Percentiles rank a stretch among this genome's conserved stretches.
Evolutionary conservation across 2,113 vertebrate genomes (phyloP).

Genomic region (Pristiophorus japonicus): DNA sequence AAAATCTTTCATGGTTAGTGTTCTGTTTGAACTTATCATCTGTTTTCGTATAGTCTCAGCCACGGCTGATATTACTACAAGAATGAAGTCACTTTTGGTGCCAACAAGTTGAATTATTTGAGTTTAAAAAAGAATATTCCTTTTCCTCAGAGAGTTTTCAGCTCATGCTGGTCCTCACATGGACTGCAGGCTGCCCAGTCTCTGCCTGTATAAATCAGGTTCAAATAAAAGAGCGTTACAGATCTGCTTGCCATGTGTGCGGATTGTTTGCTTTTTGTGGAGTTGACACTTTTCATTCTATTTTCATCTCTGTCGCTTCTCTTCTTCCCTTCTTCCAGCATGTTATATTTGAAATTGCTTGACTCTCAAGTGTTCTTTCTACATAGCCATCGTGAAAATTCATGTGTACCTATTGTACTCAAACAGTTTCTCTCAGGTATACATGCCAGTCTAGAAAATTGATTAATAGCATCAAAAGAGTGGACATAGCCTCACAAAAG

Average conservation of each 20-base stretch:
- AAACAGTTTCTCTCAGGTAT: neutral
- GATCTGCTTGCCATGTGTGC: constrained; percentile 35
- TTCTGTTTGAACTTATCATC: constrained; percentile 34
- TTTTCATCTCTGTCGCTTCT: neutral
- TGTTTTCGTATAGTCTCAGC: constrained; percentile 23
- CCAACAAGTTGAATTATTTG: constrained; percentile 25
- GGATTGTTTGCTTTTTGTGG: neutral
- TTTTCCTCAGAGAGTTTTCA: constrained; percentile 20
- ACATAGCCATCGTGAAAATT: neutral
- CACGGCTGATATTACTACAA: constrained; percentile 21
- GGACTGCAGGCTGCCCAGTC: neutral
- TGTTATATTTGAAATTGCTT: neutral
- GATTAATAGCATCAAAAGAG: neutral
- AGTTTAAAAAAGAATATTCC: constrained; percentile 32
- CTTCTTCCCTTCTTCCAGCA: neutral
- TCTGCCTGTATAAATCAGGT: constrained; percentile 23
- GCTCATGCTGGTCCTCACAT: neutral
- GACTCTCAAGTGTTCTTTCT: neutral
- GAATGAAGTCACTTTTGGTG: constrained; percentile 36
- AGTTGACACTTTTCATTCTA: constrained; percentile 17
- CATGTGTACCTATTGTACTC: neutral
- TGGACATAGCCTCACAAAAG: neutral
- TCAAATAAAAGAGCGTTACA: constrained; percentile 9
- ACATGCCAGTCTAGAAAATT: neutral
- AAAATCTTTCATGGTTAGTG: constrained; percentile 21